These are phyloP conservation scores for Pristionchus fissidentatus DNA, from an alignment of 2,888 invertebrate species.

Conservation along the genomic window DNA sequence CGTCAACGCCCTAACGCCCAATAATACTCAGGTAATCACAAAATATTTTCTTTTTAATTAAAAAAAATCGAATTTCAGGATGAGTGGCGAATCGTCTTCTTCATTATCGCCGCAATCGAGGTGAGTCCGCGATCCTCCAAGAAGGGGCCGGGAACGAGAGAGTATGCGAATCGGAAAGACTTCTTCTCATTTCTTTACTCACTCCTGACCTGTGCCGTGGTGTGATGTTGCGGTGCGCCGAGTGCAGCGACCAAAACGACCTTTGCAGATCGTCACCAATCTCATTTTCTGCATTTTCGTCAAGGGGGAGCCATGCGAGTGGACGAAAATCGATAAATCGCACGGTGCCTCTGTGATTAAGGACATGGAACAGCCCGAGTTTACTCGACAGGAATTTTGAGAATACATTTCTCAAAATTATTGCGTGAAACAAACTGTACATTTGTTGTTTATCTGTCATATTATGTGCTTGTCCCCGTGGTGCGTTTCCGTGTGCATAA, in stretches of 20 bases:
- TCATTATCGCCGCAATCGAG: slow-evolving; percentile 61
- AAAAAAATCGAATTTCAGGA: too few species aligned
- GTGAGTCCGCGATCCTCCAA: slow-evolving; percentile 48
- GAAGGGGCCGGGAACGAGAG: too few species aligned
- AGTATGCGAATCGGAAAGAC: too few species aligned
- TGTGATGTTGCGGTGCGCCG: neutral
- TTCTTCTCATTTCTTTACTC: neutral
- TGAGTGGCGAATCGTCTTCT: slow-evolving; percentile 68
- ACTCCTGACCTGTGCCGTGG: neutral
- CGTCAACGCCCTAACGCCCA: slow-evolving; percentile 64
- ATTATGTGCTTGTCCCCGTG: neutral
- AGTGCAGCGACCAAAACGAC: neutral
- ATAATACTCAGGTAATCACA: slow-evolving; percentile 71
- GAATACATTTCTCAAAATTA: neutral
- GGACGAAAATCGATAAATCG: slow-evolving; percentile 54
- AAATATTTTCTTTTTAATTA: too few species aligned
- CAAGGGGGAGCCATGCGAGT: slow-evolving; percentile 66
- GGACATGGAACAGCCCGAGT: neutral
- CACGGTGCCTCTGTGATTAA: slow-evolving; percentile 4
- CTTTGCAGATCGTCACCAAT: slow-evolving; percentile 63
- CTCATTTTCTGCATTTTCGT: slow-evolving; percentile 66
- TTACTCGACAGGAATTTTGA: slow-evolving; percentile 24
- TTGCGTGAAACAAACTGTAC: neutral
- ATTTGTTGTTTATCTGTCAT: slow-evolving; percentile 6
- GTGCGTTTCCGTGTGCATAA: too few species aligned